Percentiles rank a stretch among this genome's conserved stretches.
Conservation (phyloP, 2,888 invertebrate species). For the Scaptomyza tumidula region DNA sequence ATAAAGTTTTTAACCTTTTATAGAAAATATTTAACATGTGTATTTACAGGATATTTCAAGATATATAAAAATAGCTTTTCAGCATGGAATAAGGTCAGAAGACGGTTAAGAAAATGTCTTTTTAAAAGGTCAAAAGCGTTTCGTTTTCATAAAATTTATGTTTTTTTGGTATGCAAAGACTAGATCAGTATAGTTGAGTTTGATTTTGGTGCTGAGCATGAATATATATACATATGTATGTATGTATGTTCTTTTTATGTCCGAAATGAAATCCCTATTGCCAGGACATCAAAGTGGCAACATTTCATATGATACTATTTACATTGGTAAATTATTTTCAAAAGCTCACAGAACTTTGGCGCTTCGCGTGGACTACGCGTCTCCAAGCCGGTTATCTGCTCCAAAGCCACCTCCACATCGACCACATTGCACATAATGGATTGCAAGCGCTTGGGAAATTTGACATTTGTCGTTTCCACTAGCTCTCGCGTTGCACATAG, state of each 20-base stretch:
- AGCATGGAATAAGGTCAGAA: neutral
- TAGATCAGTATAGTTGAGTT: neutral
- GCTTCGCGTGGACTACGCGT: conserved; percentile 59
- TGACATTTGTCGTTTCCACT: conserved; percentile 17
- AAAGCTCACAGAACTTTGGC: conserved; percentile 58
- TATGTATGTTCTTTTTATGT: neutral
- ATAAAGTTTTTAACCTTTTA: conserved; percentile 39
- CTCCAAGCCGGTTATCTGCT: conserved; percentile 66
- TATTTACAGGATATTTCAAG: conserved; percentile 18
- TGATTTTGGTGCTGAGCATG: neutral
- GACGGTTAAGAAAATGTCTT: neutral
- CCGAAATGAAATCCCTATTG: conserved; percentile 12
- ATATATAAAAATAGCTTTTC: neutral
- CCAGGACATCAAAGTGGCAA: conserved; percentile 5
- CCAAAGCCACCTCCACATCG: conserved; percentile 64
- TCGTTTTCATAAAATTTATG: neutral
- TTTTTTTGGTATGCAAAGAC: neutral
- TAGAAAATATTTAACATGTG: conserved; percentile 8
- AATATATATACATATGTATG: neutral
- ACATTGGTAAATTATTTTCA: conserved; percentile 63
- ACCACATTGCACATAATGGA: conserved; percentile 64
- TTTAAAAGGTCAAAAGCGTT: neutral
- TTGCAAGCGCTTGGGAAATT: conserved; percentile 59
- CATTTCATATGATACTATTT: conserved; percentile 33
- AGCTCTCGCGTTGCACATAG: conserved; percentile 46